These are phyloP conservation scores for Desmodus rotundus DNA, from an alignment of 2,113 vertebrate species.

Conservation along the genomic window DNA sequence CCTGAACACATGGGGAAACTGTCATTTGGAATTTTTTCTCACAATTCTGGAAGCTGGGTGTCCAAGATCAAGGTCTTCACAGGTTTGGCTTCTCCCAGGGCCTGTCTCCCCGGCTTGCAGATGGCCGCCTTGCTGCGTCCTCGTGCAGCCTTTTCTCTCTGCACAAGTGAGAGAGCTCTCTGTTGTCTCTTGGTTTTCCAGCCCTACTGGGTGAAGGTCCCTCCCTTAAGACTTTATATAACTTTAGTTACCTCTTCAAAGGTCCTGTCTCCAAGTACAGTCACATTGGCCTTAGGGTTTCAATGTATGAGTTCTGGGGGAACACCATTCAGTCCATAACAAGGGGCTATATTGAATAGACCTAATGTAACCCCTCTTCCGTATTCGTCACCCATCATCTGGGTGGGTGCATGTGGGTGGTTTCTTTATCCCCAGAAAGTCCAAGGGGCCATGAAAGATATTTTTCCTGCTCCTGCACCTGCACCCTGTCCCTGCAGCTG, in stretches of 20 bases:
- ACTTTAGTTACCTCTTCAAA: background rate
- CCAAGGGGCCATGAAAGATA: background rate
- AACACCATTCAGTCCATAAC: rapidly evolving
- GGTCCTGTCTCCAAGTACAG: background rate
- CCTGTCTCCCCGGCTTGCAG: too few relatives aligned
- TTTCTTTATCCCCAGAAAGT: background rate
- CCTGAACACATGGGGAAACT: background rate
- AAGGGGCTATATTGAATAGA: background rate
- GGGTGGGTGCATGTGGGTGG: rapidly evolving
- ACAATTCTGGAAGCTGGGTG: too few relatives aligned
- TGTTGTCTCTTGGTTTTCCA: background rate
- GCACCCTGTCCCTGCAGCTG: background rate
- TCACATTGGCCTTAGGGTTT: background rate
- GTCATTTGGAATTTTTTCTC: background rate
- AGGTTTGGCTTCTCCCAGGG: too few relatives aligned
- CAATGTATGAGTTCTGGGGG: background rate
- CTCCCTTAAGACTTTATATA: background rate
- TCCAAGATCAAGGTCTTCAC: too few relatives aligned
- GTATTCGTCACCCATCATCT: background rate
- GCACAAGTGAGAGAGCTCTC: background rate
- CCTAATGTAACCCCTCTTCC: rapidly evolving
- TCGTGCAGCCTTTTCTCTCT: background rate
- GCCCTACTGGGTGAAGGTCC: background rate
- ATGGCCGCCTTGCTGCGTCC: rapidly evolving
- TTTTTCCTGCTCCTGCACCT: background rate